Base-by-base conservation (phyloP, 1,140 invertebrate species). In the Bombyx mandarina region DNA sequence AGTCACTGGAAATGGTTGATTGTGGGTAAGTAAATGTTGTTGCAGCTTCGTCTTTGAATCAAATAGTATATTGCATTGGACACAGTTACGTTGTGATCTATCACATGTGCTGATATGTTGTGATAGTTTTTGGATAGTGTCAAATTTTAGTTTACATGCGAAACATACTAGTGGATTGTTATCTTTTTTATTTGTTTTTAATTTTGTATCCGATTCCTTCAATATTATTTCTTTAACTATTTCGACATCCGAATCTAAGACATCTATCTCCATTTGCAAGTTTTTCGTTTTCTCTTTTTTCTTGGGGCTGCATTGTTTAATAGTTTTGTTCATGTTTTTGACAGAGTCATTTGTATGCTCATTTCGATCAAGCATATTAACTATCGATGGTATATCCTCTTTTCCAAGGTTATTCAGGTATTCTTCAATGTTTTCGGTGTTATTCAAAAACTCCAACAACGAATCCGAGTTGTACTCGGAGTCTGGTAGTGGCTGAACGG, bases 381-480 rank as follows among this genome's bases (percentile, higher is more conserved):
- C 84, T 57, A 86, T 79, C 42, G 75, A 79, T 1, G 84, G 84
- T 58, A 87, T 86, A 48, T 87, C 84, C 64, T 85, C 84, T 56
- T 83, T 86, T 7, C 84, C 84, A 54, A 87, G 71, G 48, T 79
- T 86, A 49, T 82, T 82, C 46, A 87, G 61, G 68, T 87, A 87
- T 56, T 85, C 84, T 43, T 87, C 84, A 7, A 87, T 87, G 56
- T 87, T 85, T 52, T 70, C 81, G 42, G 82, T 87, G 42, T 84
- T 87, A 60, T 87, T 87, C 26, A 87, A 54, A 64, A 87, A 87
- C 53, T 87, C 84, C 58, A 87, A 47, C 7, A 87, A 67, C 12
- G 84, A 87, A 61, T 87, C 84, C 1, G 84, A 87, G 49, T 87
- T 87, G 44, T 87, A 87, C 64, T 87, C 84, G 0, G 80, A 84